These are phyloP conservation scores for Coenonympha arcania DNA, from an alignment of 2,888 invertebrate genomes.

Conservation along the genomic window DNA sequence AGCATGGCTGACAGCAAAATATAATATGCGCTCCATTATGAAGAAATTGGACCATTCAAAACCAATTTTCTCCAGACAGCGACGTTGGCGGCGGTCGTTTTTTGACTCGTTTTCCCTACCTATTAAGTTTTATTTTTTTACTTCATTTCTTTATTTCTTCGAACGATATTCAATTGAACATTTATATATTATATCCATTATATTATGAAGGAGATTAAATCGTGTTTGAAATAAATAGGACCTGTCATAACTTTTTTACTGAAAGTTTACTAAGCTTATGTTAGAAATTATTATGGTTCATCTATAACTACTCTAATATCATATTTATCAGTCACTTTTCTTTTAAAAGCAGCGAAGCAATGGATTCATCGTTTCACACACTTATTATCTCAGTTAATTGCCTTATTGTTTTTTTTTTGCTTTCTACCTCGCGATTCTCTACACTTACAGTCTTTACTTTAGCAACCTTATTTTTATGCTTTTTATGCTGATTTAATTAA, in stretches of 20 bases:
- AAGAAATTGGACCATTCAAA: slow-evolving; percentile 21
- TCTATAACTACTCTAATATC: background rate
- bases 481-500: slow-evolving; percentile 16
- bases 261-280: too few relatives aligned
- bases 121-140: slow-evolving; percentile 13
- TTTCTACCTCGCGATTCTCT: slow-evolving; percentile 23
- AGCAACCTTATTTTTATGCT: slow-evolving; percentile 22
- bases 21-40: slow-evolving; percentile 16
- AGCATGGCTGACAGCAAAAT: slow-evolving; percentile 2
- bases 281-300: background rate
- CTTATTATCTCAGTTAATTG: slow-evolving; percentile 36
- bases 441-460: slow-evolving; percentile 22
- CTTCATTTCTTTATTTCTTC: background rate
- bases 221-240: too few relatives aligned
- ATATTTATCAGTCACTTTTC: slow-evolving; percentile 45
- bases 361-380: slow-evolving; percentile 51
- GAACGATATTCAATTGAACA: background rate
- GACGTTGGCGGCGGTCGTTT: slow-evolving; percentile 14
- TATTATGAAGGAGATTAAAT: too few relatives aligned
- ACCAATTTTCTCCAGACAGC: slow-evolving; percentile 22
- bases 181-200: too few relatives aligned
- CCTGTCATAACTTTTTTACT: too few relatives aligned
- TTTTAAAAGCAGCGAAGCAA: slow-evolving; percentile 51
- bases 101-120: slow-evolving; percentile 15
- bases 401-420: slow-evolving; percentile 31